Conservation (phyloP, 2,888 invertebrate species). For the Lithodes maja region DNA sequence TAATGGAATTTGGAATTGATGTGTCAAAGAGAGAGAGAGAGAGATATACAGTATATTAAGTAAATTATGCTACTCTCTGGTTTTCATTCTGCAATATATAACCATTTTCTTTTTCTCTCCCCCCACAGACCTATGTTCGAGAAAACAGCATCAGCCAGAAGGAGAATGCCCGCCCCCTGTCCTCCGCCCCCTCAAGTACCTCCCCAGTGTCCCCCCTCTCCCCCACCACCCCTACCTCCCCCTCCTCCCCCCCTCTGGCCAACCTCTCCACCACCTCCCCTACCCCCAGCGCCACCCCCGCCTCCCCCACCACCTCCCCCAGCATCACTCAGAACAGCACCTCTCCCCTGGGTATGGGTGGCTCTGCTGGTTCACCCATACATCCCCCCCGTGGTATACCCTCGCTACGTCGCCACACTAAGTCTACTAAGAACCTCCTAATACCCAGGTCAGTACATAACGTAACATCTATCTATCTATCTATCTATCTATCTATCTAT, state of each 20-base stretch:
- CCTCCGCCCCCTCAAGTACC: slow-evolving; percentile 12
- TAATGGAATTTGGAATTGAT: no score
- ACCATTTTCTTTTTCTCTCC: not conserved
- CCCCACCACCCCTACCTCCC: slow-evolving; percentile 19
- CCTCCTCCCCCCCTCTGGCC: slow-evolving; percentile 8
- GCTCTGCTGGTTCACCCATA: slow-evolving; percentile 23
- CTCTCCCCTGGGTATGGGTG: slow-evolving; percentile 5
- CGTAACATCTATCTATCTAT: not conserved
- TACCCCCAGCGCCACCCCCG: slow-evolving; percentile 20
- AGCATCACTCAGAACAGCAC: slow-evolving; percentile 5
- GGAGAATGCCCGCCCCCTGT: slow-evolving; percentile 55
- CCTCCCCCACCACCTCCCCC: slow-evolving; percentile 23
- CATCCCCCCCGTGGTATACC: slow-evolving; percentile 42
- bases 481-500: no score
- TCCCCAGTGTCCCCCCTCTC: slow-evolving; percentile 13
- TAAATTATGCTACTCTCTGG: no score
- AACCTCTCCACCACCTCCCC: slow-evolving; percentile 28
- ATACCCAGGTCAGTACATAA: slow-evolving; percentile 48
- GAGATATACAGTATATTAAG: no score
- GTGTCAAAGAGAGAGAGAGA: no score
- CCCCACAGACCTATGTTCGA: slow-evolving; percentile 52
- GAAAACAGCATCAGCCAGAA: slow-evolving; percentile 52
- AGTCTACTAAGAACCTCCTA: slow-evolving; percentile 57
- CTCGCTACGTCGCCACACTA: slow-evolving; percentile 49
- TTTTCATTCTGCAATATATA: no score